Evolutionary conservation across 2,888 invertebrate species (phyloP), one percentile per base, ranked within the genome.

Genomic region (Listrodromus nycthemerus): DNA sequence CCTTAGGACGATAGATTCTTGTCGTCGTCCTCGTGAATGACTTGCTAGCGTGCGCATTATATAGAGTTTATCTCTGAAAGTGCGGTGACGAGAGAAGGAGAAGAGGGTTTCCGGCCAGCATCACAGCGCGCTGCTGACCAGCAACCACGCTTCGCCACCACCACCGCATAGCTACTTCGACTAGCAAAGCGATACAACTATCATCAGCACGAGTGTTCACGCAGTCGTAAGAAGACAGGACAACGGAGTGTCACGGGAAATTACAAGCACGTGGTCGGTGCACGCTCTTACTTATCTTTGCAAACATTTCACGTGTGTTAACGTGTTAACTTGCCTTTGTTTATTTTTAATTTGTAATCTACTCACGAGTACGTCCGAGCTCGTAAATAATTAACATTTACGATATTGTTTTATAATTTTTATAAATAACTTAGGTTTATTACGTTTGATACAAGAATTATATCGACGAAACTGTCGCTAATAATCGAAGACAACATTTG

Each of bases 171-270:
- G 81, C 16, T 41, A 69, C 33, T 37, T 30, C 13, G 37, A 61
- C 50, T 37, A 63, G 50, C 75, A 45, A 48, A 50, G n/a, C 30
- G 33, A 19, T 37, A 55, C 13, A 21, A 79, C 52, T 58, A 76
- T 80, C 71, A 58, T 45, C 61, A 10, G 24, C 24, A 24, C 55
- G 55, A 55, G 21, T 55, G n/a, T 55, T 24, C 55, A 24, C 24
- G 73, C 83, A 76, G 83, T 83, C 80, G 75, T 66, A 58, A 58
- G 33, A 24, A 75, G 77, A 71, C 80, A 67, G 30, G 52, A 80
- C 66, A 63, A 63, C 52, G 52, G 80, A 71, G 73, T 52, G 76
- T 80, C 71, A 73, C 73, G 76, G 75, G 48, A 58, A 63, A 19
- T 21, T 24, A n/a, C 30, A 24, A 78, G 19, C 79, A 75, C 82